Evolutionary conservation across 2,797 vertebrate species (phyloP).

Genomic region (Poeciliopsis paucimaculata): DNA sequence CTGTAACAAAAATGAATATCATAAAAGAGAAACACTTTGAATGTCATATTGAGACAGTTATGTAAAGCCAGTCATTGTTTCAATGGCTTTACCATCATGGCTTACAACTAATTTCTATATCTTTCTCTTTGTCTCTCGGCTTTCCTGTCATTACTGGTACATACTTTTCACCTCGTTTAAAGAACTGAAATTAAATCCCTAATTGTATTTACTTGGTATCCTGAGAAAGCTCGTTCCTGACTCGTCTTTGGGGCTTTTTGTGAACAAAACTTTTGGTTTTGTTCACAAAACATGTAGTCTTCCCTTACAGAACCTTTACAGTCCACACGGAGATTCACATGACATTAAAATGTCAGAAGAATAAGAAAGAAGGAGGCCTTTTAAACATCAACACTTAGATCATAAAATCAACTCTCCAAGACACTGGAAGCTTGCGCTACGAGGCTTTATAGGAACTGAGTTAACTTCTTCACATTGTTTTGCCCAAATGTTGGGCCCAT

Average conservation of each 20-base stretch:
- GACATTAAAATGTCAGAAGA: not conserved
- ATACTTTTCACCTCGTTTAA: not conserved
- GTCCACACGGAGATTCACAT: not conserved
- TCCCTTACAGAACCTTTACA: not conserved
- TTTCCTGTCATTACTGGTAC: not conserved
- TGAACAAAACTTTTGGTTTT: not conserved
- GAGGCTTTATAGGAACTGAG: not conserved
- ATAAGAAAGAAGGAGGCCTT: constrained; percentile 1
- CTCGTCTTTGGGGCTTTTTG: not conserved
- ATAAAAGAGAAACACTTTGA: not conserved
- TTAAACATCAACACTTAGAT: not conserved
- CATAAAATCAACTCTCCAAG: not conserved
- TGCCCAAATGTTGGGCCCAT: not conserved
- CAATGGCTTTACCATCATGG: not conserved
- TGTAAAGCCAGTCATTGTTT: not conserved
- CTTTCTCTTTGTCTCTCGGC: not conserved
- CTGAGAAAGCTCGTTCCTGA: not conserved
- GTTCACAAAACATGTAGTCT: not conserved
- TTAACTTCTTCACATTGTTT: constrained; percentile 2
- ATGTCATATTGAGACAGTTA: not conserved
- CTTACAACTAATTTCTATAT: not conserved
- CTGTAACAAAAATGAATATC: not conserved
- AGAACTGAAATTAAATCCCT: not conserved
- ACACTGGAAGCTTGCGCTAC: not conserved
- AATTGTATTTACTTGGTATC: not conserved